Evolutionary conservation across 2,797 vertebrate species (phyloP).

Genomic region (Pristis pectinata): DNA sequence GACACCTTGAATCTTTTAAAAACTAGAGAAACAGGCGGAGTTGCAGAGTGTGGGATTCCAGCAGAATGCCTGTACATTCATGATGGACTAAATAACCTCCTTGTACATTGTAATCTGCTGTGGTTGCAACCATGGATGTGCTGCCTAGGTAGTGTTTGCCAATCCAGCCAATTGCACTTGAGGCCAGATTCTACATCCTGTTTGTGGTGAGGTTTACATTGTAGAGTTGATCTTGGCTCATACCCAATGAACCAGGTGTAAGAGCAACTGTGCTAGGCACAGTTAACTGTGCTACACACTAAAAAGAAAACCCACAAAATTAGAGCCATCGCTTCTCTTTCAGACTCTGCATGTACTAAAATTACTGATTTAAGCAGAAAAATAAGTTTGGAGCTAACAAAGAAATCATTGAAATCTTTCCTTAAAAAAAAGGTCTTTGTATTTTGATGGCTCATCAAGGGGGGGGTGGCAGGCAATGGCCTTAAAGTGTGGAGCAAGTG

Average conservation of each 20-base stretch:
- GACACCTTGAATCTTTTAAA: neutral
- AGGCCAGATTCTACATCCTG: neutral
- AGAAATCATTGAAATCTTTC: neutral
- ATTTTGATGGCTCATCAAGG: neutral
- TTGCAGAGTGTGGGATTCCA: neutral
- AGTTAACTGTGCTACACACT: neutral
- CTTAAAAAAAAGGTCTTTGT: neutral
- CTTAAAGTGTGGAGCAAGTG: neutral
- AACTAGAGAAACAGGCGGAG: neutral
- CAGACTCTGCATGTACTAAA: neutral
- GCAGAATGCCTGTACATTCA: neutral
- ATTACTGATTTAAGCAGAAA: neutral
- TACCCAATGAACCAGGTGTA: neutral
- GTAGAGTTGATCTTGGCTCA: neutral
- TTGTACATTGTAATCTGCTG: neutral
- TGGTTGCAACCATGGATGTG: neutral
- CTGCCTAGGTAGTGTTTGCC: neutral
- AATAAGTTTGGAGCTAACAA: neutral
- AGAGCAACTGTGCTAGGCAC: neutral
- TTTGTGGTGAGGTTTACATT: neutral
- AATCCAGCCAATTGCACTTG: neutral
- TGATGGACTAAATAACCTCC: neutral
- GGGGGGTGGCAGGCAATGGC: neutral
- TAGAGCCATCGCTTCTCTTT: neutral
- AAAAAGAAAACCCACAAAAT: neutral